Evolutionary conservation across 2,797 vertebrate genomes (phyloP).

Genomic region (Helarctos malayanus): DNA sequence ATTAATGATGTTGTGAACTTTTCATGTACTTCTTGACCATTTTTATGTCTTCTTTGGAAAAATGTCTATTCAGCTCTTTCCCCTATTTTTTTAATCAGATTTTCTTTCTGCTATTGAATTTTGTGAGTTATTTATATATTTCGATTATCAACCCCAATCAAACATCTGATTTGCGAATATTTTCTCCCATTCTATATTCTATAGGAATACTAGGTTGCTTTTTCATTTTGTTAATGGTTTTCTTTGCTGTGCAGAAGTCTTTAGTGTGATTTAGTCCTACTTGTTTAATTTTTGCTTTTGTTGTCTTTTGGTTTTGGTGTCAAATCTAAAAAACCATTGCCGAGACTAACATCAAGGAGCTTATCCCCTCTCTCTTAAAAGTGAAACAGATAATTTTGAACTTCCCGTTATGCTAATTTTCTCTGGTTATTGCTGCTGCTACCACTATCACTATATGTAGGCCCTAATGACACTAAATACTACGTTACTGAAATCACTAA

Average conservation of each 20-base stretch:
- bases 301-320: not conserved
- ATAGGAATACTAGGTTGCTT: not conserved
- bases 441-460: not conserved
- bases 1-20: not conserved
- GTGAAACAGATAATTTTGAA: not conserved
- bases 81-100: not conserved
- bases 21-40: not conserved
- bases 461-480: not conserved
- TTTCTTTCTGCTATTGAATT: not conserved
- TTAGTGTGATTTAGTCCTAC: not conserved
- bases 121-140: not conserved
- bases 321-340: not conserved
- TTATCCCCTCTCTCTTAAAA: not conserved
- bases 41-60: not conserved
- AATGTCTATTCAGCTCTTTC: not conserved
- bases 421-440: not conserved
- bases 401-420: not conserved
- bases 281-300: constrained; percentile 10
- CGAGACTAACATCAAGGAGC: not conserved
- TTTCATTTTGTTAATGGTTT: constrained; percentile 4
- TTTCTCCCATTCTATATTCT: not conserved
- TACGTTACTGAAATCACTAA: not conserved
- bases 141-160: not conserved
- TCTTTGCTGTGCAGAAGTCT: not conserved
- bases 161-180: not conserved